These are phyloP conservation scores for Sorex maritimensis DNA, from an alignment of 2,797 vertebrate genomes.

Conservation along the genomic window DNA sequence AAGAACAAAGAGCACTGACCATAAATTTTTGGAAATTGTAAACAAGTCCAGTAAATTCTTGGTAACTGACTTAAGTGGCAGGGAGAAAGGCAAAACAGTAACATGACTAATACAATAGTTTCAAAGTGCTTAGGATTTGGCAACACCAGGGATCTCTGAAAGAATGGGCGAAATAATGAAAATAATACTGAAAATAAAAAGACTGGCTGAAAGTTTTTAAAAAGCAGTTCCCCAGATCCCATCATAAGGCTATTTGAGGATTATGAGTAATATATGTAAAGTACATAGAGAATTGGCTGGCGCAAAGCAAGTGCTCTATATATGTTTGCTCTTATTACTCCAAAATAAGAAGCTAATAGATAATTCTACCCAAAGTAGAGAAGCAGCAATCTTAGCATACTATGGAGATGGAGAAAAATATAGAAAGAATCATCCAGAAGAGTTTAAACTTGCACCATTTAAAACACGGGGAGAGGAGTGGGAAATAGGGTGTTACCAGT, in stretches of 20 bases:
- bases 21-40: conserved; percentile 30
- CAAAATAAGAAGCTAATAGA: not conserved
- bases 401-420: not conserved
- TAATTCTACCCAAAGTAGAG: conserved; percentile 26
- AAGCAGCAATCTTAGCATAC: not conserved
- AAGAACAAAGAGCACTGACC: not conserved
- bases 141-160: not conserved
- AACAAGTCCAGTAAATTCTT: conserved; percentile 45
- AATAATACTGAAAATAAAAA: conserved; percentile 41
- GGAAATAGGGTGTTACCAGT: not conserved
- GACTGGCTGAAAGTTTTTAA: conserved; percentile 15
- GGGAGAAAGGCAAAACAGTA: conserved; percentile 28
- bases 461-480: rapidly evolving
- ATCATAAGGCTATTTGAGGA: not conserved
- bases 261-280: conserved; percentile 46
- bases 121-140: not conserved
- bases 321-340: conserved; percentile 6
- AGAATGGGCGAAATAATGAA: conserved; percentile 29
- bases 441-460: conserved; percentile 54
- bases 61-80: not conserved
- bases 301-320: not conserved
- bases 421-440: conserved; percentile 12
- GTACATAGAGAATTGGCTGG: not conserved
- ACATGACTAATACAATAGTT: not conserved
- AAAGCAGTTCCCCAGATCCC: not conserved